A percentile compares a stretch with the other conserved stretches of the same genome.
phyloP scores from a whole-genome alignment of 2,888 invertebrate genomes.

The Erannis defoliaria region DNA sequence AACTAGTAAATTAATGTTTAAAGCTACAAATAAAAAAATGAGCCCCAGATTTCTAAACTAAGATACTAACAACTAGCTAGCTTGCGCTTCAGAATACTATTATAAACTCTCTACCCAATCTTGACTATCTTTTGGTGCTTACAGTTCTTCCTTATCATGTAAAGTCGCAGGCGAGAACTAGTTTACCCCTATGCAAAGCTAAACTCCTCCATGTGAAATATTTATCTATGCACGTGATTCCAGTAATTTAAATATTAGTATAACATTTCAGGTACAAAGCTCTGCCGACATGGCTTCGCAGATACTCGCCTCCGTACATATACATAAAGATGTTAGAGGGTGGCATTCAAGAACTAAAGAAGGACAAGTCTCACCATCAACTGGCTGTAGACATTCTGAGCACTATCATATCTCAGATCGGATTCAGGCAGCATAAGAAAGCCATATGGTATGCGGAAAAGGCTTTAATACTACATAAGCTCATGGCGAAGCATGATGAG shows the following conservation, averaged over 20 bases:
- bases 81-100: no score
- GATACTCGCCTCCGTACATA: slow-evolving; percentile 85
- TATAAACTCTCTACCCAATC: no score
- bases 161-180: no score
- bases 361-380: slow-evolving; percentile 53
- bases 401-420: slow-evolving; percentile 79
- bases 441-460: slow-evolving; percentile 87
- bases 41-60: no score
- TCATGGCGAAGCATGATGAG: slow-evolving; percentile 56
- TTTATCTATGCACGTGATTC: neutral
- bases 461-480: slow-evolving; percentile 86
- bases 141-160: no score
- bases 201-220: no score
- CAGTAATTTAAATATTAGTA: neutral
- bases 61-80: no score
- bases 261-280: slow-evolving; percentile 61
- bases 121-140: no score
- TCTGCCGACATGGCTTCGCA: slow-evolving; percentile 83
- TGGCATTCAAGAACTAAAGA: slow-evolving; percentile 75
- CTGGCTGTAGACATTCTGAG: slow-evolving; percentile 83
- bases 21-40: no score
- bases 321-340: slow-evolving; percentile 72
- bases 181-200: no score
- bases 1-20: no score
- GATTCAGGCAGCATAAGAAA: slow-evolving; percentile 76